These are phyloP conservation scores for Daptonema setosum DNA, from an alignment of 2,888 invertebrate genomes.

Conservation along the genomic window DNA sequence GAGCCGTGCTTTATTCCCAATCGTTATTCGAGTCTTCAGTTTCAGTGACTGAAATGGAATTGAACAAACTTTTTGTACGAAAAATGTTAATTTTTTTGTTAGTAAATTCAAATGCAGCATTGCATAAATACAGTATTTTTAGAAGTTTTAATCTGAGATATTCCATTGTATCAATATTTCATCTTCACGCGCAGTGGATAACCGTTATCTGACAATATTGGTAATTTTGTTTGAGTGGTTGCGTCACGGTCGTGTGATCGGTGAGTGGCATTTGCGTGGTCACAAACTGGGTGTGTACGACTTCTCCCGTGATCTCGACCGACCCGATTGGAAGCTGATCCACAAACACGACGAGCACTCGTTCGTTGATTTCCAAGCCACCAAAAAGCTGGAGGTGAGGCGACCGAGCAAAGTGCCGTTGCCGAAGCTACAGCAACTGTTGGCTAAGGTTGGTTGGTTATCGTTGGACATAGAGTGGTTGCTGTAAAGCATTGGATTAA, in stretches of 20 bases:
- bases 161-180: too few relatives aligned
- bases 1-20: too few relatives aligned
- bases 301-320: slow-evolving; percentile 4
- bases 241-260: neutral
- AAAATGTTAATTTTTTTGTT: neutral
- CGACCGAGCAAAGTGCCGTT: neutral
- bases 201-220: too few relatives aligned
- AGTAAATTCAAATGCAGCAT: too few relatives aligned
- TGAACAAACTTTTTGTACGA: neutral
- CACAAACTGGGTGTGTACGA: slow-evolving; percentile 6
- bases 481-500: too few relatives aligned
- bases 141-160: too few relatives aligned
- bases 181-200: too few relatives aligned
- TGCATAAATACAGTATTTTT: too few relatives aligned
- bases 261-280: slow-evolving; percentile 1
- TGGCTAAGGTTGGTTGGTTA: neutral
- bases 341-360: slow-evolving; percentile 4
- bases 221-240: too few relatives aligned
- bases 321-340: slow-evolving; percentile 8
- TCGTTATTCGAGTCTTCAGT: too few relatives aligned
- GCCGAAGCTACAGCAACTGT: neutral
- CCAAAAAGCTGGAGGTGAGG: neutral
- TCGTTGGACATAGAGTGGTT: too few relatives aligned
- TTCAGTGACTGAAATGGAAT: too few relatives aligned
- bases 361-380: neutral